Percentiles rank a stretch among this genome's conserved stretches.
These are phyloP conservation scores for Festucalex cinctus DNA, from an alignment of 2,113 vertebrate species.

Conservation along the genomic window DNA sequence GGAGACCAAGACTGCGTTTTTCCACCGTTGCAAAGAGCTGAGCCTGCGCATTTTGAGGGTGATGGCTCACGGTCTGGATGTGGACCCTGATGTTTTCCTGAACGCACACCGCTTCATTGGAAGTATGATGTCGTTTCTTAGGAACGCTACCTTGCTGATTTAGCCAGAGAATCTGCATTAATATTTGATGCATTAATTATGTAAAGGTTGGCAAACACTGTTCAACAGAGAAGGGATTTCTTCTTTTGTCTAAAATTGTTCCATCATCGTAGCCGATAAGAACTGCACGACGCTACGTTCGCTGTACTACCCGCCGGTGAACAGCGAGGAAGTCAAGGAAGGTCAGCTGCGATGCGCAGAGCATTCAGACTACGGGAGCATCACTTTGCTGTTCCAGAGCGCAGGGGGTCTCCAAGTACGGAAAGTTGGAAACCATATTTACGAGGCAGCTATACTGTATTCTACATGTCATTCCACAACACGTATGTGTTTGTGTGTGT, in stretches of 20 bases:
- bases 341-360: conserved; percentile 72
- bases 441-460: too few species aligned
- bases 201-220: background rate
- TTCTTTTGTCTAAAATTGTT: background rate
- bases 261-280: conserved; percentile 29
- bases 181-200: background rate
- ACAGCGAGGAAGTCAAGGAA: conserved; percentile 41
- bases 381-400: conserved; percentile 72
- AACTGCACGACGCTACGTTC: conserved; percentile 63
- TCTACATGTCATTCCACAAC: background rate
- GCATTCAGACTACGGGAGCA: conserved; percentile 74
- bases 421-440: background rate
- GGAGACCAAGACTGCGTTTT: conserved; percentile 57
- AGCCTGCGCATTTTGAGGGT: conserved; percentile 60
- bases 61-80: conserved; percentile 61
- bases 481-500: background rate
- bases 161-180: background rate
- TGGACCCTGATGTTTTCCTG: conserved; percentile 65
- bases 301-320: conserved; percentile 68
- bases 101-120: conserved; percentile 57
- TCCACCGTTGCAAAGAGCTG: conserved; percentile 60
- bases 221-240: background rate
- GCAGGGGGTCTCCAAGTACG: conserved; percentile 68
- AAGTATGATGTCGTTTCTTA: conserved; percentile 42
- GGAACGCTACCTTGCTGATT: background rate